These are phyloP conservation scores for Dromaius novaehollandiae DNA, from an alignment of 2,113 vertebrate species.

Conservation along the genomic window DNA sequence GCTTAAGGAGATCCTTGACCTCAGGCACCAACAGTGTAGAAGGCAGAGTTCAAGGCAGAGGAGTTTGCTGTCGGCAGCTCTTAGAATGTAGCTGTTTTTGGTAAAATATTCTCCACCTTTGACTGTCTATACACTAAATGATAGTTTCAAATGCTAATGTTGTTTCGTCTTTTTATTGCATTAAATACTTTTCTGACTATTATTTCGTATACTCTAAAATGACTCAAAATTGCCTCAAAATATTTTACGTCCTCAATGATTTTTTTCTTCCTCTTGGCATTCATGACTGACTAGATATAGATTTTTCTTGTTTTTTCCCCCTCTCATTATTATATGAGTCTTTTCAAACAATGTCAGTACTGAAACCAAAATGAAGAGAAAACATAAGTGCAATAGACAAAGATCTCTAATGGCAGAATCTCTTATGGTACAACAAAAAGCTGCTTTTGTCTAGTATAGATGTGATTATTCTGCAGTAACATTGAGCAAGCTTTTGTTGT, in stretches of 20 bases:
- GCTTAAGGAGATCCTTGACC: background rate
- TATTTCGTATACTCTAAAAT: background rate
- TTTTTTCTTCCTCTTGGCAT: background rate
- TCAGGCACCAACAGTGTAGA: background rate
- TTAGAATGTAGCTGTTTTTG: background rate
- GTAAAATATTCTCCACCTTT: background rate
- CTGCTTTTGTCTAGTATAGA: background rate
- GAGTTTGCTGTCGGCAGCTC: background rate
- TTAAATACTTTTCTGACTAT: background rate
- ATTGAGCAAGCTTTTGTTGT: background rate
- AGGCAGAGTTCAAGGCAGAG: background rate
- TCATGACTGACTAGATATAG: background rate
- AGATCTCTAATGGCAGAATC: background rate
- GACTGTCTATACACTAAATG: background rate
- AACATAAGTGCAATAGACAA: background rate
- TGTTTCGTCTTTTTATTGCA: background rate
- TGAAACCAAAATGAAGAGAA: background rate
- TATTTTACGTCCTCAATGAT: background rate
- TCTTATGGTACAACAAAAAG: background rate
- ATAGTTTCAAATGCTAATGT: background rate
- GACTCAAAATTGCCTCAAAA: background rate
- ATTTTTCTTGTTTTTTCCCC: background rate
- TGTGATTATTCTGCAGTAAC: background rate
- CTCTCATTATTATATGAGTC: background rate
- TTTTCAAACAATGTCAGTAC: background rate